These are phyloP conservation scores for Tragulus kanchil DNA, from an alignment of 2,113 vertebrate genomes.

Conservation along the genomic window DNA sequence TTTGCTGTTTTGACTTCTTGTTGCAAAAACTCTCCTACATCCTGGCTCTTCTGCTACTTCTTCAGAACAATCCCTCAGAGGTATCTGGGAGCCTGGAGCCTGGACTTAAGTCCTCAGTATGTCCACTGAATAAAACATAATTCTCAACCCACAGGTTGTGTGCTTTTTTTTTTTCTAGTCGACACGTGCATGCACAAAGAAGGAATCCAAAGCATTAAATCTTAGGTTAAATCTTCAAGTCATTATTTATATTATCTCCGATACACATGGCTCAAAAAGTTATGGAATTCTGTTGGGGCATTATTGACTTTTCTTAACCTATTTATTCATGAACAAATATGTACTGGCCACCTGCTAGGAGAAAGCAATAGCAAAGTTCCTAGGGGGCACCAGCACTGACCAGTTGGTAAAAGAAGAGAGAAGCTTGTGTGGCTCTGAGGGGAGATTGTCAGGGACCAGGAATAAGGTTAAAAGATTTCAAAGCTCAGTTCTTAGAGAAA, in stretches of 20 bases:
- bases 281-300: not conserved
- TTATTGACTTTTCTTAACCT: constrained; percentile 27
- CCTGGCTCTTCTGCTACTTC: not conserved
- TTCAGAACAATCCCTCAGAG: not conserved
- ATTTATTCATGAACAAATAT: not conserved
- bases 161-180: not conserved
- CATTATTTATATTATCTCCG: not conserved
- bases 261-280: not conserved
- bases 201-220: constrained; percentile 26
- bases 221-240: constrained; percentile 5
- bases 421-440: not conserved
- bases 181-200: not conserved
- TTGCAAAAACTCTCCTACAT: not conserved
- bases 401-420: not conserved
- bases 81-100: not conserved
- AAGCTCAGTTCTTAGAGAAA: constrained; percentile 32
- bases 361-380: not conserved
- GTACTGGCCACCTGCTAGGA: not conserved
- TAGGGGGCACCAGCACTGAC: not conserved
- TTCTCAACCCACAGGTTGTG: not conserved
- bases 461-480: not conserved
- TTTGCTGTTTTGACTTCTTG: not conserved
- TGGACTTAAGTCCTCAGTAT: not conserved
- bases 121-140: not conserved
- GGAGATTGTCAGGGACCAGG: not conserved